Percentiles rank a stretch among this genome's conserved stretches.
These are phyloP conservation scores for Onthophagus sagittarius DNA, from an alignment of 2,888 invertebrate genomes.

Conservation along the genomic window DNA sequence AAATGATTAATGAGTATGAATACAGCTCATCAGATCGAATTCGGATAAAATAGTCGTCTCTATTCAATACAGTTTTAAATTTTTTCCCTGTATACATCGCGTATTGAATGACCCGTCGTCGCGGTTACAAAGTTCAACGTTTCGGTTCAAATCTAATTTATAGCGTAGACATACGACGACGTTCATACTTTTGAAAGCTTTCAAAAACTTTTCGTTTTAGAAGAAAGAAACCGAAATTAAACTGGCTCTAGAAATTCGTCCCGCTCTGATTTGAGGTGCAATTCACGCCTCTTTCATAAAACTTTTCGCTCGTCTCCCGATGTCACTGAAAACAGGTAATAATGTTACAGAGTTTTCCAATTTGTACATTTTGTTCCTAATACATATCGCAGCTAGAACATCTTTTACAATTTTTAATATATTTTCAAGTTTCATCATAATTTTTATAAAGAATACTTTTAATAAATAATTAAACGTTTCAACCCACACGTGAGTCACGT, in stretches of 20 bases:
- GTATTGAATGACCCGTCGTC: too few species aligned
- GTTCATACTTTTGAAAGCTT: neutral
- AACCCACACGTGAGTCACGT: too few species aligned
- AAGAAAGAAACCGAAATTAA: neutral
- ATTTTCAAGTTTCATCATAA: too few species aligned
- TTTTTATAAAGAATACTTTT: too few species aligned
- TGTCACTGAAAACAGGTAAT: neutral
- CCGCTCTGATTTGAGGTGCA: neutral
- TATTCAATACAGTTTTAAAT: neutral
- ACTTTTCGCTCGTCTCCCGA: neutral
- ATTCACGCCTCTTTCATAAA: neutral
- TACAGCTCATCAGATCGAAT: neutral
- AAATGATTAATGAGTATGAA: neutral
- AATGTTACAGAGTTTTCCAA: neutral
- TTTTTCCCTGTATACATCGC: neutral
- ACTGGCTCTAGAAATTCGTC: neutral
- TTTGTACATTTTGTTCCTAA: neutral
- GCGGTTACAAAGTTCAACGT: neutral
- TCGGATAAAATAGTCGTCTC: neutral
- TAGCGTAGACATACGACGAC: neutral
- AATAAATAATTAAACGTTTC: too few species aligned
- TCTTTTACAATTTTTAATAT: too few species aligned
- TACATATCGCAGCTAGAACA: neutral
- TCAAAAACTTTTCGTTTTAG: neutral
- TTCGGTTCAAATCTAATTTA: neutral